A percentile compares a stretch with the other conserved stretches of the same genome.
phyloP scores from a whole-genome alignment of 2,113 vertebrate genomes.

The Spea multiplicata region DNA sequence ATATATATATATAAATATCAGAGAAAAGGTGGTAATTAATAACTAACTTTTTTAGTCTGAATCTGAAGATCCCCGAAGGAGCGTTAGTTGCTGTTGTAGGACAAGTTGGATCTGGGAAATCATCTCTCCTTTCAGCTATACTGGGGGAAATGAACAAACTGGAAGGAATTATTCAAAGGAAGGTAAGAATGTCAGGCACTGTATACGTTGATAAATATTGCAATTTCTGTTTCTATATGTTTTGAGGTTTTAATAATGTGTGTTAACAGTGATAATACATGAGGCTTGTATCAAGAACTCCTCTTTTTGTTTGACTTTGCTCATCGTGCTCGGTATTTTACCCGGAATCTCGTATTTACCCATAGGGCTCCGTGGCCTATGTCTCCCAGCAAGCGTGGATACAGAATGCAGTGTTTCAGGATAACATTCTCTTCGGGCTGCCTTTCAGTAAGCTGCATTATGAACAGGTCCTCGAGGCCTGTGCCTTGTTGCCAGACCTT shows the following conservation, averaged over 20 bases:
- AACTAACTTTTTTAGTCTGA: constrained; percentile 56
- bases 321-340: too few species aligned
- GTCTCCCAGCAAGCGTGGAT: constrained; percentile 78
- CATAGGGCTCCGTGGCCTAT: constrained; percentile 71
- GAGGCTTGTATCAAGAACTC: too few species aligned
- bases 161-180: constrained; percentile 60
- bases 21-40: too few species aligned
- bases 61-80: constrained; percentile 59
- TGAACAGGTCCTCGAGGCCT: constrained; percentile 68
- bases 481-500: constrained; percentile 71
- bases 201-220: too few species aligned
- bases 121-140: constrained; percentile 69
- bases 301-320: too few species aligned
- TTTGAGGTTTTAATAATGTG: too few species aligned
- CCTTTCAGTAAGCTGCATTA: constrained; percentile 64
- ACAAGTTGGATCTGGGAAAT: constrained; percentile 71
- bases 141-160: constrained; percentile 71
- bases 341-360: neutral
- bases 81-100: constrained; percentile 66
- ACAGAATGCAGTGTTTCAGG: constrained; percentile 70
- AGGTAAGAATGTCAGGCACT: constrained; percentile 51
- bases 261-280: too few species aligned
- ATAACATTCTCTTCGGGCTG: constrained; percentile 74
- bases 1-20: too few species aligned
- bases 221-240: too few species aligned